These are phyloP conservation scores for Colletes latitarsis DNA, from an alignment of 1,140 invertebrate species.

Conservation along the genomic window DNA sequence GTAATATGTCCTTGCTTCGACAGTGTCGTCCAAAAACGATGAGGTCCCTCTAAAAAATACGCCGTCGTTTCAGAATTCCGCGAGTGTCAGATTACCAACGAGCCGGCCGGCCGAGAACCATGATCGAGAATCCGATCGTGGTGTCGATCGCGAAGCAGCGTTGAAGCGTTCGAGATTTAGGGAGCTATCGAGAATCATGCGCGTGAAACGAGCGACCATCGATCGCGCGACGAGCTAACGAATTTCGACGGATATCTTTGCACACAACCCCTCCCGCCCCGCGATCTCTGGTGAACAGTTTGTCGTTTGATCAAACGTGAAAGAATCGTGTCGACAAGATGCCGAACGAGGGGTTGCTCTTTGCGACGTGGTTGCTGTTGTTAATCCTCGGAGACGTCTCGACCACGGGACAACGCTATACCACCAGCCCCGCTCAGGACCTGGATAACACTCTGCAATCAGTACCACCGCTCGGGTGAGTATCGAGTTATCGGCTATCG, in stretches of 20 bases:
- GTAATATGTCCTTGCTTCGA: too few relatives aligned
- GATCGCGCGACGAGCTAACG: slow-evolving; percentile 20
- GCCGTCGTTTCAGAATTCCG: slow-evolving; percentile 4
- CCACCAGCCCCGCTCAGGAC: slow-evolving; percentile 56
- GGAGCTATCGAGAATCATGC: slow-evolving; percentile 46
- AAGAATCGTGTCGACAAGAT: slow-evolving; percentile 18
- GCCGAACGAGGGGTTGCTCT: slow-evolving; percentile 23
- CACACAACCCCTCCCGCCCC: neutral
- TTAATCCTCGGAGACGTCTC: slow-evolving; percentile 40
- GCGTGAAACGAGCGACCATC: slow-evolving; percentile 39
- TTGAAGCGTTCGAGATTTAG: slow-evolving; percentile 20
- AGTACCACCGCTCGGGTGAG: slow-evolving; percentile 65
- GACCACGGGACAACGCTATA: slow-evolving; percentile 59
- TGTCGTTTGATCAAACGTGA: neutral
- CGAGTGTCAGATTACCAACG: slow-evolving; percentile 20
- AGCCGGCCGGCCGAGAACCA: slow-evolving; percentile 19
- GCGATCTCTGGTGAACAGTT: neutral
- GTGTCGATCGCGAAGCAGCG: slow-evolving; percentile 6
- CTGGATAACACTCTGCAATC: slow-evolving; percentile 66
- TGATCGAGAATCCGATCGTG: slow-evolving; percentile 46
- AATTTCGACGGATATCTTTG: neutral
- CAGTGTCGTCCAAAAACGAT: too few relatives aligned
- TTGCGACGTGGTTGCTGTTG: slow-evolving; percentile 48
- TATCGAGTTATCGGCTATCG: slow-evolving; percentile 14
- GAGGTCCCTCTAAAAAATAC: neutral